Evolutionary conservation across 2,888 invertebrate genomes (phyloP).

Genomic region (Drymonia ruficornis): DNA sequence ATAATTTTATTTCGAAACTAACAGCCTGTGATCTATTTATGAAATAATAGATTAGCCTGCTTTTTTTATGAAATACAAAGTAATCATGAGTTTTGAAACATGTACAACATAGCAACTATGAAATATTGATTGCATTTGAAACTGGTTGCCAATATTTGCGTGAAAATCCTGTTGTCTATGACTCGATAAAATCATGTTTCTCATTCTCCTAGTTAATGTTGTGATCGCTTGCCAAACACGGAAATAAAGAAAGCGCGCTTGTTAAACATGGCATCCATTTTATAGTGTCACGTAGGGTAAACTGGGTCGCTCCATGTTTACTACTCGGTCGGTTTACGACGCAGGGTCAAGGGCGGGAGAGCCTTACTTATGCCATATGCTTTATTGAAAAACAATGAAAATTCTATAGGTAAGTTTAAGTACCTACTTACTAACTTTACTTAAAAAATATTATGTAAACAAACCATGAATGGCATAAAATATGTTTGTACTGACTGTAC

Average conservation of each 20-base stretch:
- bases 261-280: conserved; percentile 29
- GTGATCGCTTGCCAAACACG: conserved; percentile 8
- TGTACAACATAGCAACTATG: no score
- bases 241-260: conserved; percentile 32
- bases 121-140: no score
- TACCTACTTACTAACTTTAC: no score
- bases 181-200: background rate
- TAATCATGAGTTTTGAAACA: no score
- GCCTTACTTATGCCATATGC: background rate
- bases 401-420: no score
- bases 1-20: no score
- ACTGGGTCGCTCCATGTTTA: conserved; percentile 33
- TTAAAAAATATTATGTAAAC: background rate
- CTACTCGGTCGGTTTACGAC: conserved; percentile 29
- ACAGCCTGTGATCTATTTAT: no score
- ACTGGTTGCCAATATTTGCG: no score
- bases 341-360: conserved; percentile 31
- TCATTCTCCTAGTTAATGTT: background rate
- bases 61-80: no score
- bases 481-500: no score
- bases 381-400: conserved; percentile 2
- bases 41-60: no score
- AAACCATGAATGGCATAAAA: no score
- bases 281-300: conserved; percentile 26
- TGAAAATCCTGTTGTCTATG: background rate